phyloP scores from a whole-genome alignment of 2,797 vertebrate genomes.

The Peromyscus nudipes region DNA sequence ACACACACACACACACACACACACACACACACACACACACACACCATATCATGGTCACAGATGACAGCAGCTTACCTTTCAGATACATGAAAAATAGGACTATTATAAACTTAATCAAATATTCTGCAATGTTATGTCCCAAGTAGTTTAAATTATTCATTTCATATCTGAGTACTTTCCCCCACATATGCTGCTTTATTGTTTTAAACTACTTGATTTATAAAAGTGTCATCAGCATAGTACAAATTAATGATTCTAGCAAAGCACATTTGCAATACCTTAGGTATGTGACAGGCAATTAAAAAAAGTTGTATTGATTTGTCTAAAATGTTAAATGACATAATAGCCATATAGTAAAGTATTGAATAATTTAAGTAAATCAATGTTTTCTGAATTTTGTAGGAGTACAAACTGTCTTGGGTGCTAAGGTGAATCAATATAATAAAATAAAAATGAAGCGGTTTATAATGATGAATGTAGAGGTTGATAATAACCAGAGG shows the following conservation, averaged over 20 bases:
- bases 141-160: constrained; percentile 84
- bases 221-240: constrained; percentile 76
- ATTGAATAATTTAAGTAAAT: constrained; percentile 92
- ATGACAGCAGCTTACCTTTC: constrained; percentile 8
- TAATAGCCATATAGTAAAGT: constrained; percentile 88
- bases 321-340: constrained; percentile 89
- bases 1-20: too few species aligned
- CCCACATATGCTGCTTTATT: constrained; percentile 22
- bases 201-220: constrained; percentile 82
- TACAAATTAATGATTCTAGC: constrained; percentile 83
- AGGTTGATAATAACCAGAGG: constrained; percentile 84
- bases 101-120: constrained; percentile 67
- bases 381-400: constrained; percentile 89
- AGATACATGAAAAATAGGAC: constrained; percentile 52
- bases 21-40: too few species aligned
- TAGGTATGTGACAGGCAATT: constrained; percentile 84
- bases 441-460: constrained; percentile 87
- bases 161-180: constrained; percentile 68
- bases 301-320: constrained; percentile 89
- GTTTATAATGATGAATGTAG: constrained; percentile 87
- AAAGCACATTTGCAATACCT: constrained; percentile 80
- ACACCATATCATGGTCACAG: background rate
- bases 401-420: constrained; percentile 86
- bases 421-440: constrained; percentile 88
- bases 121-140: constrained; percentile 55